phyloP scores from a whole-genome alignment of 2,888 invertebrate species.

The Taphrorychus bicolor region DNA sequence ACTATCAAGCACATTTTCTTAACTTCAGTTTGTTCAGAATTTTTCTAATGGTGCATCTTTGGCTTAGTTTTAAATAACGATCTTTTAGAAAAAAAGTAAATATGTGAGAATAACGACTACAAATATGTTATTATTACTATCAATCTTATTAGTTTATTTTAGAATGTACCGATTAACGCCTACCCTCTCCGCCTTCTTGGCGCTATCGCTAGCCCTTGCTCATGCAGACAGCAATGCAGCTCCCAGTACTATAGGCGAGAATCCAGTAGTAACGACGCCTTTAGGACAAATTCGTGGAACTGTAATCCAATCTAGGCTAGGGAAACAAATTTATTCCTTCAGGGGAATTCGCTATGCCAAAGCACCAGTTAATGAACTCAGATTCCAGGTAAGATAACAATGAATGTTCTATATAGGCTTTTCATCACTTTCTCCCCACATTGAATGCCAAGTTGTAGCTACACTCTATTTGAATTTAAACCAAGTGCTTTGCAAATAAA shows the following conservation, averaged over 20 bases:
- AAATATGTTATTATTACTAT: too few relatives aligned
- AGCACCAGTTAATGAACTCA: slow-evolving; percentile 53
- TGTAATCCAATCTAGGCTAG: slow-evolving; percentile 48
- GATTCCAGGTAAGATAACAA: slow-evolving; percentile 54
- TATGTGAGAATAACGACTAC: too few relatives aligned
- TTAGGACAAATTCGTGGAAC: slow-evolving; percentile 50
- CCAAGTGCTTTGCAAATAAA: too few relatives aligned
- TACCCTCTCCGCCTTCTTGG: slow-evolving; percentile 23
- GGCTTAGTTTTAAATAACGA: too few relatives aligned
- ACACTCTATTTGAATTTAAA: too few relatives aligned
- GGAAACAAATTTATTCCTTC: slow-evolving; percentile 50
- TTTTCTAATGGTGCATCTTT: too few relatives aligned
- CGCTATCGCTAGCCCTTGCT: slow-evolving; percentile 38
- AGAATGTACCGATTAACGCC: slow-evolving; percentile 28
- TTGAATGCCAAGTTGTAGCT: too few relatives aligned
- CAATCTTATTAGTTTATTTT: too few relatives aligned
- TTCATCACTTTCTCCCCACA: not conserved
- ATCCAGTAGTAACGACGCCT: slow-evolving; percentile 44
- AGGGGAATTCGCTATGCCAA: slow-evolving; percentile 52
- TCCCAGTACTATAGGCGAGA: slow-evolving; percentile 21
- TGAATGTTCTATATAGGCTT: not conserved
- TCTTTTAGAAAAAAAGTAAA: too few relatives aligned
- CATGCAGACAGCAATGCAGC: slow-evolving; percentile 41
- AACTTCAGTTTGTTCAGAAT: too few relatives aligned
- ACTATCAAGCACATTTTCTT: too few relatives aligned